Percentiles rank a stretch among this genome's conserved stretches.
Conservation (phyloP, 2,113 vertebrate species). For the human (Homo sapiens) region DNA sequence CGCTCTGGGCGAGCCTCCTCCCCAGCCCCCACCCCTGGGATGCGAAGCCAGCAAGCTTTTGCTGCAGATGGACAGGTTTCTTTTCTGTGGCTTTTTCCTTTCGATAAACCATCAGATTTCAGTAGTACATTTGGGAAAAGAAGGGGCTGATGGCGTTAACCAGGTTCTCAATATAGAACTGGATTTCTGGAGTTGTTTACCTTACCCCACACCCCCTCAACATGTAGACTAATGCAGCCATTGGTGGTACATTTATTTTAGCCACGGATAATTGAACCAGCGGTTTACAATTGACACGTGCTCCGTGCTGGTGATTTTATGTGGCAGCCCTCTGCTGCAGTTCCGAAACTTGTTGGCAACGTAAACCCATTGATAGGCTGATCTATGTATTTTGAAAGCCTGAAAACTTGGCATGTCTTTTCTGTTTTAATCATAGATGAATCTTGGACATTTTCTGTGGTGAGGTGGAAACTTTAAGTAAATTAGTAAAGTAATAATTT, state of each 20-base stretch:
- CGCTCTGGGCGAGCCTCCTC: neutral
- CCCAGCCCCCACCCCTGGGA: neutral
- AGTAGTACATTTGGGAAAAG: conserved; percentile 41
- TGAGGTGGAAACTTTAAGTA: conserved; percentile 81
- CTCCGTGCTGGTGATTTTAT: conserved; percentile 83
- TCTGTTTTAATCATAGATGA: conserved; percentile 81
- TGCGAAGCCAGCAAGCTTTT: neutral
- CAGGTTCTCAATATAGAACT: conserved; percentile 62
- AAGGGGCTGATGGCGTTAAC: conserved; percentile 59
- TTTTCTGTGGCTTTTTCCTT: neutral
- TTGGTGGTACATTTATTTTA: conserved; percentile 64
- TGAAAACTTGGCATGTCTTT: conserved; percentile 79
- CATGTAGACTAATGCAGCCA: conserved; percentile 44
- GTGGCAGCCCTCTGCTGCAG: conserved; percentile 81
- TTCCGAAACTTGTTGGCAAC: conserved; percentile 80
- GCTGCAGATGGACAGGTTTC: neutral
- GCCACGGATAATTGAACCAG: conserved; percentile 80
- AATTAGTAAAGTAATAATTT: conserved; percentile 81
- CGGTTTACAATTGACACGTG: conserved; percentile 83
- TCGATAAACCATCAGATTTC: conserved; percentile 63
- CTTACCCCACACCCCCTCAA: neutral
- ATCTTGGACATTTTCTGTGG: conserved; percentile 82
- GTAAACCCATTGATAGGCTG: conserved; percentile 78
- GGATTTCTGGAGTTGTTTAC: conserved; percentile 79
- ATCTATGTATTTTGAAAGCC: conserved; percentile 77